phyloP scores from a whole-genome alignment of 2,797 vertebrate species.

The Masticophis lateralis region DNA sequence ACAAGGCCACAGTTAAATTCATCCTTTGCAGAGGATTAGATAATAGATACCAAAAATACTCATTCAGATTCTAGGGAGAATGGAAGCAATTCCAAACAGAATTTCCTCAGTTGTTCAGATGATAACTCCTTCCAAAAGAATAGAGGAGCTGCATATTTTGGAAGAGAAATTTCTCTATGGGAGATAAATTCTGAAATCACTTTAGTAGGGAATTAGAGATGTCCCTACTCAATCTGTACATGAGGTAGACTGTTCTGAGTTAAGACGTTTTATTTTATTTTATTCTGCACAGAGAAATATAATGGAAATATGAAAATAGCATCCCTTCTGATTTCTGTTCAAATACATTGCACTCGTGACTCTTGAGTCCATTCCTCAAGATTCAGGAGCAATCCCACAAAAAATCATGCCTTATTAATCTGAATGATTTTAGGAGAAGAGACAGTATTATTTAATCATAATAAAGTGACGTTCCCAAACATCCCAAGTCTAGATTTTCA shows the following conservation, averaged over 20 bases:
- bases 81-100: background rate
- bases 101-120: background rate
- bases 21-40: background rate
- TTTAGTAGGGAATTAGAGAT: background rate
- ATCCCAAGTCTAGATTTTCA: background rate
- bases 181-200: background rate
- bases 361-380: background rate
- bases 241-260: background rate
- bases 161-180: background rate
- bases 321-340: background rate
- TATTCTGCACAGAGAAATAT: background rate
- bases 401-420: background rate
- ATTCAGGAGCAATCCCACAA: background rate
- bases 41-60: background rate
- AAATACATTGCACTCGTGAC: background rate
- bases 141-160: background rate
- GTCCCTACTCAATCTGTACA: background rate
- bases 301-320: background rate
- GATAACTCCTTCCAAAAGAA: background rate
- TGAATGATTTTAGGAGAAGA: background rate
- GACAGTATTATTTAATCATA: background rate
- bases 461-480: background rate
- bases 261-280: background rate
- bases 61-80: background rate
- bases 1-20: background rate